Conservation (phyloP, 2,113 vertebrate species). For the Patagioenas fasciata region DNA sequence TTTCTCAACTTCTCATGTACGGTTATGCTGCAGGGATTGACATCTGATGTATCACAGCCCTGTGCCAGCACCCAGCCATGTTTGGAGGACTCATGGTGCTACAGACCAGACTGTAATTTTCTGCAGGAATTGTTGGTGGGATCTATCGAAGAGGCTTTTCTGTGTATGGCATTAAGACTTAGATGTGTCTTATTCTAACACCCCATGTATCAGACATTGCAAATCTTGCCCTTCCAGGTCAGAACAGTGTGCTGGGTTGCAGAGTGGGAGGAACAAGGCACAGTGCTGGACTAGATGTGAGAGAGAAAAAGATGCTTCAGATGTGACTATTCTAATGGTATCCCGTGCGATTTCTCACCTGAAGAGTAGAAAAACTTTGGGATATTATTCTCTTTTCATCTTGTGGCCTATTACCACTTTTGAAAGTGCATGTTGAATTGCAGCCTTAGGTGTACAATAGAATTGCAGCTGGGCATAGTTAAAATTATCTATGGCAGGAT, state of each 20-base stretch:
- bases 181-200: not conserved
- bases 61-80: not conserved
- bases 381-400: not conserved
- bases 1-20: fast-evolving
- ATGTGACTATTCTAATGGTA: not conserved
- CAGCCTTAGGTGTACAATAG: not conserved
- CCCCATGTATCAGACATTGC: not conserved
- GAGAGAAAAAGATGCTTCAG: not conserved
- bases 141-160: not conserved
- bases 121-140: not conserved
- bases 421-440: not conserved
- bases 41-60: fast-evolving
- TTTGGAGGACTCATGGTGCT: not conserved
- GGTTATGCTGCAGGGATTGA: not conserved
- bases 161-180: not conserved
- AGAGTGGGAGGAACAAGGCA: not conserved
- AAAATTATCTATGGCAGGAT: not conserved
- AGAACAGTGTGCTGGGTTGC: not conserved
- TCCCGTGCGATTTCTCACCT: not conserved
- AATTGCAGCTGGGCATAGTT: not conserved
- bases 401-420: not conserved
- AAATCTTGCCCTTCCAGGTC: not conserved
- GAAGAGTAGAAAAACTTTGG: not conserved
- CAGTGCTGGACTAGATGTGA: not conserved
- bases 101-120: not conserved